Percentiles rank a stretch among this genome's conserved stretches.
Conservation (phyloP, 2,888 invertebrate species). For the Sericinus montela region DNA sequence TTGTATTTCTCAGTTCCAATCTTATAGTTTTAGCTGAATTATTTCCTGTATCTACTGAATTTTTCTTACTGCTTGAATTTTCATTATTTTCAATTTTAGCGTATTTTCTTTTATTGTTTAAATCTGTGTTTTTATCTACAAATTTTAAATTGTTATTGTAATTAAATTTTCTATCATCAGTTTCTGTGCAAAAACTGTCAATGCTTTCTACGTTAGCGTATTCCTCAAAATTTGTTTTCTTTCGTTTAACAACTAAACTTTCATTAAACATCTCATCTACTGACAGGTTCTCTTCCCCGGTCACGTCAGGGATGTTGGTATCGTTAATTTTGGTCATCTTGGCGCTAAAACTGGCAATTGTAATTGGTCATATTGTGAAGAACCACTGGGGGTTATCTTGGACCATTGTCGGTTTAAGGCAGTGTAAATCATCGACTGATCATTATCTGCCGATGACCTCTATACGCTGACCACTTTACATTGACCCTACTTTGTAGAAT, state of each 20-base stretch:
- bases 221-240: conserved; percentile 41
- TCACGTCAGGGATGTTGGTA: conserved; percentile 52
- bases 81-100: conserved; percentile 27
- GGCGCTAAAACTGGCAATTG: conserved; percentile 34
- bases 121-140: conserved; percentile 31
- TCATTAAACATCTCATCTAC: conserved; percentile 62
- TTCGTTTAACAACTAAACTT: conserved; percentile 47
- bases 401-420: conserved; percentile 70
- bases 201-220: conserved; percentile 4
- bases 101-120: conserved; percentile 47
- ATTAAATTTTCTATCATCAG: conserved; percentile 25
- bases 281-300: conserved; percentile 44
- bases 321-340: conserved; percentile 69
- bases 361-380: conserved; percentile 72
- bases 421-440: conserved; percentile 75
- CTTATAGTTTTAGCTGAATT: conserved; percentile 53
- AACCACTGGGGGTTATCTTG: conserved; percentile 53
- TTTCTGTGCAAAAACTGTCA: conserved; percentile 23
- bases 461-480: conserved; percentile 41
- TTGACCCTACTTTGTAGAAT: conserved; percentile 42
- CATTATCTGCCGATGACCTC: conserved; percentile 73
- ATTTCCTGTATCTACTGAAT: conserved; percentile 55
- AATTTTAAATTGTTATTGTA: conserved; percentile 47
- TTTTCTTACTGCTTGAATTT: conserved; percentile 39
- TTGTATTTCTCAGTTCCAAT: conserved; percentile 48